A percentile compares a stretch with the other conserved stretches of the same genome.
These are phyloP conservation scores for Hybos culiciformis DNA, from an alignment of 2,888 invertebrate species.

Conservation along the genomic window DNA sequence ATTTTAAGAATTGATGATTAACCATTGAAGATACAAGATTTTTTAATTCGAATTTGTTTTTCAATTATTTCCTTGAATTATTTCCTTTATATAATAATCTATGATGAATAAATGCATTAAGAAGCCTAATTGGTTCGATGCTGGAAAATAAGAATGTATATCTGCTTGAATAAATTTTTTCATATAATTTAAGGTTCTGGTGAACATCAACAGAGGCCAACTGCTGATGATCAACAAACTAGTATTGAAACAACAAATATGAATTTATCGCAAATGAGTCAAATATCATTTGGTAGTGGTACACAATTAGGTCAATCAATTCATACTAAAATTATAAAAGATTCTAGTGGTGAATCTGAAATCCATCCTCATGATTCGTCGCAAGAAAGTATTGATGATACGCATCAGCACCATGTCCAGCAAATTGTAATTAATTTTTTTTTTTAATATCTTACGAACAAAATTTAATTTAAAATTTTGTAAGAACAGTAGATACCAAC, in stretches of 20 bases:
- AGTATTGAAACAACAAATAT: constrained; percentile 31
- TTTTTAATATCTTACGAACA: constrained; percentile 20
- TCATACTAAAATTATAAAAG: constrained; percentile 34
- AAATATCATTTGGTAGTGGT: constrained; percentile 37
- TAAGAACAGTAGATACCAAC: too few species aligned
- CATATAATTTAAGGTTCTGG: too few species aligned
- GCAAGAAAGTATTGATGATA: constrained; percentile 41
- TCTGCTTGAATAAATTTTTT: too few species aligned
- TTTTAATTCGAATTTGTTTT: too few species aligned
- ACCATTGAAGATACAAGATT: too few species aligned
- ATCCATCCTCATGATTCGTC: constrained; percentile 39
- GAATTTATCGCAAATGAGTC: constrained; percentile 38
- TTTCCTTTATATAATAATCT: too few species aligned
- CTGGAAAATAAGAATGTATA: too few species aligned
- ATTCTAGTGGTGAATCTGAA: constrained; percentile 37
- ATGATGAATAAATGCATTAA: too few species aligned
- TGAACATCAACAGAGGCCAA: too few species aligned
- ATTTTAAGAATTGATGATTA: too few species aligned
- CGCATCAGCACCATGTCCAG: constrained; percentile 25
- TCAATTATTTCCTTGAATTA: too few species aligned
- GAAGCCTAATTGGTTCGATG: too few species aligned
- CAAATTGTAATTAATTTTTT: constrained; percentile 22
- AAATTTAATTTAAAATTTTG: neutral
- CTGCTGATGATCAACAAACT: constrained; percentile 37
- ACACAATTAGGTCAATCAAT: constrained; percentile 29